Conservation (phyloP, 2,113 vertebrate species). For the Pogonocichla stellata region DNA sequence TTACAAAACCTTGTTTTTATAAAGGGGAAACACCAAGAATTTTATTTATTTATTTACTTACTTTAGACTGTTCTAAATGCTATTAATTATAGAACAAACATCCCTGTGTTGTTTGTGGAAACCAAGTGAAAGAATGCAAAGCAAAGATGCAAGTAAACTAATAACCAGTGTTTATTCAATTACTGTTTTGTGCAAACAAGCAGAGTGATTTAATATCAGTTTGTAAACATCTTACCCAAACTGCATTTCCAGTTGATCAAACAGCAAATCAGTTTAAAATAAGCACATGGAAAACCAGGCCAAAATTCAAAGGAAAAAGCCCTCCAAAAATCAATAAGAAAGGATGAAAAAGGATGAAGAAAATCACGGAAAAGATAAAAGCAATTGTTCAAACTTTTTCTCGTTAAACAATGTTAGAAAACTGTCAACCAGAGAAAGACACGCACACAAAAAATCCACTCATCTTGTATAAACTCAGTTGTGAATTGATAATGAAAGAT, state of each 20-base stretch:
- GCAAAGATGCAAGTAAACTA: constrained; percentile 26
- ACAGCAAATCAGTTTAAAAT: not conserved
- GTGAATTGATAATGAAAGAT: not conserved
- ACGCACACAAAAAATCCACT: not conserved
- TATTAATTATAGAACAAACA: not conserved
- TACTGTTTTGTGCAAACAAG: constrained; percentile 31
- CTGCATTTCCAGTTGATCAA: not conserved
- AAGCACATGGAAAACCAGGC: not conserved
- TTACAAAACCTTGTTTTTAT: not conserved
- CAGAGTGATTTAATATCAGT: not conserved
- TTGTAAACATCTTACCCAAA: constrained; percentile 30
- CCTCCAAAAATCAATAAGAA: not conserved
- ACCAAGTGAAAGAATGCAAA: constrained; percentile 7
- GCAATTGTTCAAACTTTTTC: not conserved
- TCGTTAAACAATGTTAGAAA: not conserved
- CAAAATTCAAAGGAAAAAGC: not conserved
- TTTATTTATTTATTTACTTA: not conserved
- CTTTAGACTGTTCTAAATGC: not conserved
- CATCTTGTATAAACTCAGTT: not conserved
- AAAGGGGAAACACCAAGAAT: not conserved
- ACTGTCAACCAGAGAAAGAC: not conserved
- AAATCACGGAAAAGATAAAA: not conserved
- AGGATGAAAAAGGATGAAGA: not conserved
- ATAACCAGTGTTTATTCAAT: constrained; percentile 21
- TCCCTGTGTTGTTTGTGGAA: not conserved